A percentile compares a stretch with the other conserved stretches of the same genome.
Conservation (phyloP, 2,888 invertebrate species). For the Pocota personata region DNA sequence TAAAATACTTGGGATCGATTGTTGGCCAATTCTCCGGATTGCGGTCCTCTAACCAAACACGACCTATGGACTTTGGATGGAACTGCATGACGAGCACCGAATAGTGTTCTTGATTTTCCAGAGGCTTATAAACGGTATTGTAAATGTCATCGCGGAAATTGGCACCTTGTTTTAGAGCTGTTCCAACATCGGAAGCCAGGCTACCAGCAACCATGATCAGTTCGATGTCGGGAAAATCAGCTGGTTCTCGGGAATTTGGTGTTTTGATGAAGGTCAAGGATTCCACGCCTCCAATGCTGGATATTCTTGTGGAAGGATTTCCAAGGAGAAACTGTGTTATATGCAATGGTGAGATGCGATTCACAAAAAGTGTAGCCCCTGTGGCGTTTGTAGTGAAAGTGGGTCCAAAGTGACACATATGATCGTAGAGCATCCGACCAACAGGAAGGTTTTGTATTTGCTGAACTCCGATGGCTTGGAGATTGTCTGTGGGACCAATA, state of each 20-base stretch:
- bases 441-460: constrained; percentile 87
- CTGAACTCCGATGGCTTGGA: constrained; percentile 84
- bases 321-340: constrained; percentile 76
- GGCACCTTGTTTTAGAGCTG: constrained; percentile 84
- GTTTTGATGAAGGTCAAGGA: constrained; percentile 87
- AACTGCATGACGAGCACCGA: constrained; percentile 88
- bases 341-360: constrained; percentile 61
- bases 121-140: constrained; percentile 84
- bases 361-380: constrained; percentile 75
- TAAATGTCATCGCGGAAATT: constrained; percentile 85
- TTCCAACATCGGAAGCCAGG: constrained; percentile 85
- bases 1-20: constrained; percentile 86
- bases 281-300: constrained; percentile 86
- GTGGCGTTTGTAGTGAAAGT: constrained; percentile 81
- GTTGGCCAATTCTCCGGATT: constrained; percentile 85
- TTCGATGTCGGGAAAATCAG: constrained; percentile 87
- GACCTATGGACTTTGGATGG: constrained; percentile 89
- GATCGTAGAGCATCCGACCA: constrained; percentile 86
- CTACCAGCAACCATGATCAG: constrained; percentile 87
- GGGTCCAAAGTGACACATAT: constrained; percentile 82
- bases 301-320: constrained; percentile 83
- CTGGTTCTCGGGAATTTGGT: constrained; percentile 84
- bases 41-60: constrained; percentile 87
- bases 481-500: constrained; percentile 84
- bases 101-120: constrained; percentile 85